phyloP scores from a whole-genome alignment of 2,888 invertebrate genomes.

The Drepanosiphum platanoidis region DNA sequence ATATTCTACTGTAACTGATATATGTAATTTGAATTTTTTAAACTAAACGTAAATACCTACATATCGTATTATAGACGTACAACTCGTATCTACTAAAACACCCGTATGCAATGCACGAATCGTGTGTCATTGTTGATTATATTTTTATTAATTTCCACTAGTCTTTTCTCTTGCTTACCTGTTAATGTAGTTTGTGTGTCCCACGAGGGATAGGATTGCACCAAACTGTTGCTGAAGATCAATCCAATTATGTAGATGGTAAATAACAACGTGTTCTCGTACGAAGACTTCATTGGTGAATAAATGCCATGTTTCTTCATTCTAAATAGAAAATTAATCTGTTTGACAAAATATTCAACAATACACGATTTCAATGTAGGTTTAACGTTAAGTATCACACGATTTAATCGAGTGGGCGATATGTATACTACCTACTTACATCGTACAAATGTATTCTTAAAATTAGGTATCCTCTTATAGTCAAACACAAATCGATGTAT shows the following conservation, averaged over 20 bases:
- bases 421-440: neutral
- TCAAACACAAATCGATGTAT: neutral
- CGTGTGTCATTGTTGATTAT: neutral
- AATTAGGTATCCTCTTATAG: neutral
- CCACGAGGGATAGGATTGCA: slow-evolving; percentile 47
- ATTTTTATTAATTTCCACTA: neutral
- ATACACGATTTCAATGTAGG: neutral
- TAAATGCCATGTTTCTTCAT: slow-evolving; percentile 57
- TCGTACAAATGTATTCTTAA: neutral
- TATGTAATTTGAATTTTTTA: neutral
- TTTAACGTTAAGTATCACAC: neutral
- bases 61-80: no score
- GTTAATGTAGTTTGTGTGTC: slow-evolving; percentile 24
- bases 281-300: slow-evolving; percentile 31
- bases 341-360: neutral
- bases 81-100: neutral
- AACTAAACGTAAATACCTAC: neutral
- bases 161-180: neutral
- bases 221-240: slow-evolving; percentile 13
- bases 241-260: slow-evolving; percentile 34
- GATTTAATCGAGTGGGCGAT: neutral
- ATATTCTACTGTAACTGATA: neutral
- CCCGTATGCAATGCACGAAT: neutral
- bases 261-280: slow-evolving; percentile 10
- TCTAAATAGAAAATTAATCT: slow-evolving; percentile 29